Conservation (phyloP, 1,140 invertebrate genomes). For the Ips nitidus region DNA sequence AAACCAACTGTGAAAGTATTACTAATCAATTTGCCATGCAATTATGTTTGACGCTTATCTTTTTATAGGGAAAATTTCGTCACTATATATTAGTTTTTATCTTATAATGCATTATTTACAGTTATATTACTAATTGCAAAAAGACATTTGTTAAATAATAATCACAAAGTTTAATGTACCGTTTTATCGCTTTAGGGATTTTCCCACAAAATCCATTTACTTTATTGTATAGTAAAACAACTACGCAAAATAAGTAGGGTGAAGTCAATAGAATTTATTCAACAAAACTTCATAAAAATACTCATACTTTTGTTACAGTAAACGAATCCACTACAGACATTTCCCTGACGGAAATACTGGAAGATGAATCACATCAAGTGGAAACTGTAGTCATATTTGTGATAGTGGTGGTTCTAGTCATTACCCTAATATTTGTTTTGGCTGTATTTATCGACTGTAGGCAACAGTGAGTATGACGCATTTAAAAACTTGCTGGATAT, state of each 20-base stretch:
- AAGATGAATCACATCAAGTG: slow-evolving; percentile 39
- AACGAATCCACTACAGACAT: slow-evolving; percentile 12
- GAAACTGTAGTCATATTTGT: slow-evolving; percentile 41
- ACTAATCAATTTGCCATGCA: not conserved
- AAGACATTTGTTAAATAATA: not conserved
- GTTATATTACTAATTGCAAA: not conserved
- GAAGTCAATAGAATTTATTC: not conserved
- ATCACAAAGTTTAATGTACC: not conserved
- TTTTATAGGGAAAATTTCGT: not conserved
- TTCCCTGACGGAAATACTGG: slow-evolving; percentile 26
- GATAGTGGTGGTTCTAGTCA: slow-evolving; percentile 40
- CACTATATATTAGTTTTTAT: not conserved
- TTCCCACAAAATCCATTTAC: not conserved
- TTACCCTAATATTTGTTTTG: slow-evolving; percentile 40
- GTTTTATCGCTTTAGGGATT: not conserved
- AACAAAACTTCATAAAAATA: not conserved
- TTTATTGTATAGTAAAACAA: too few species aligned
- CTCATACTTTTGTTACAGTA: slow-evolving; percentile 13
- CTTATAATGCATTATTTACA: not conserved
- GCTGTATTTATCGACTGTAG: slow-evolving; percentile 43
- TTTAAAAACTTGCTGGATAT: not conserved
- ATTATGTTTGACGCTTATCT: not conserved
- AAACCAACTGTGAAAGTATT: slow-evolving; percentile 3
- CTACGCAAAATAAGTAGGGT: not conserved
- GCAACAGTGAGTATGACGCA: slow-evolving; percentile 40